A percentile compares a stretch with the other conserved stretches of the same genome.
Evolutionary conservation across 53 echinoderm and acorn worm genomes (phyloP).

Genomic region (Astropecten irregularis): DNA sequence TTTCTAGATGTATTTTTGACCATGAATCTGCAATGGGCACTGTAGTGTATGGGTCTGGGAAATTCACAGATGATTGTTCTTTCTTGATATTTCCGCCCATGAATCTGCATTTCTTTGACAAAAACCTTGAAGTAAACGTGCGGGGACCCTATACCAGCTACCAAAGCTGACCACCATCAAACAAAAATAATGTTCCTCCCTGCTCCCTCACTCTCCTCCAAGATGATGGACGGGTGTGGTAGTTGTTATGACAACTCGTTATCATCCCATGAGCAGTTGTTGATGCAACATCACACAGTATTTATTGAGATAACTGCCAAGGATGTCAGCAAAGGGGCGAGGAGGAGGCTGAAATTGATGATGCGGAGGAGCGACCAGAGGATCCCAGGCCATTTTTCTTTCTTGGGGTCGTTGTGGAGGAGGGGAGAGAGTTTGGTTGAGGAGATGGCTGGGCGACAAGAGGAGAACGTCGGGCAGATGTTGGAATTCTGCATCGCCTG

Average conservation of each 20-base stretch:
- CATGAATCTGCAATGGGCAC: too few relatives aligned
- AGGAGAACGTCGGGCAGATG: background rate
- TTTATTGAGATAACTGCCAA: slow-evolving; percentile 51
- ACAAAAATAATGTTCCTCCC: background rate
- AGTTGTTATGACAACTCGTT: slow-evolving; percentile 52
- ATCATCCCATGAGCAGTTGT: slow-evolving; percentile 23
- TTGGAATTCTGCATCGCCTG: too few relatives aligned
- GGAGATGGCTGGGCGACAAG: too few relatives aligned
- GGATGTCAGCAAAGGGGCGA: background rate
- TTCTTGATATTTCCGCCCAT: too few relatives aligned
- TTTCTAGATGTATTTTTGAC: too few relatives aligned
- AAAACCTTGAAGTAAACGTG: too few relatives aligned
- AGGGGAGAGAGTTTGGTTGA: too few relatives aligned
- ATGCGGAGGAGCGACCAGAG: background rate
- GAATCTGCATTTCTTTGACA: too few relatives aligned
- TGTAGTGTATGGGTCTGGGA: too few relatives aligned
- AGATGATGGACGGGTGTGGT: slow-evolving; percentile 4
- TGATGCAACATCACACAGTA: slow-evolving; percentile 48
- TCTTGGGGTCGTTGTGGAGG: too few relatives aligned
- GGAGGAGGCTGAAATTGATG: background rate
- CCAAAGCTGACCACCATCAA: background rate
- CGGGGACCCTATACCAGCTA: background rate
- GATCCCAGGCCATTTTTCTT: background rate
- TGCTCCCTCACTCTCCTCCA: background rate
- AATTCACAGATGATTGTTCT: too few relatives aligned